These are phyloP conservation scores for Dendronephthya gigantea DNA, from an alignment of 64 coral and sea anemone genomes.

Conservation along the genomic window DNA sequence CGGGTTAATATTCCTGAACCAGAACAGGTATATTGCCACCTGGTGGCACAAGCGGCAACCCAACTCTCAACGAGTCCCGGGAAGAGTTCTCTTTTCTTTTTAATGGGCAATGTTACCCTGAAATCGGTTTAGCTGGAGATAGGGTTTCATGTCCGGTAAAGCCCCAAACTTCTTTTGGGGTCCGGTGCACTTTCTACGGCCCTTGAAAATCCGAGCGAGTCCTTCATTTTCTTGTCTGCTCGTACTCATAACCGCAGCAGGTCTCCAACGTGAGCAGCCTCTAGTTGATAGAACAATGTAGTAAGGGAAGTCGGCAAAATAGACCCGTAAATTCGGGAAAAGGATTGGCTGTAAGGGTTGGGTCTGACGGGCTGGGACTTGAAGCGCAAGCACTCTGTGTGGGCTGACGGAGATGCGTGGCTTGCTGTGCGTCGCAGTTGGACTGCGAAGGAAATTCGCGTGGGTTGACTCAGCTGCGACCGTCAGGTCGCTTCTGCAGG, in stretches of 20 bases:
- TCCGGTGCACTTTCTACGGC: background rate
- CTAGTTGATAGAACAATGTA: too few species aligned
- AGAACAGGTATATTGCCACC: conserved; percentile 3
- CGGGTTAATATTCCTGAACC: conserved; percentile 16
- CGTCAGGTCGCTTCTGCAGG: background rate
- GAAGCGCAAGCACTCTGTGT: background rate
- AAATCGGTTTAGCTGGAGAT: too few species aligned
- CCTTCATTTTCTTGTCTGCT: background rate
- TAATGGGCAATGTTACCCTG: background rate
- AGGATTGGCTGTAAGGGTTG: conserved; percentile 12
- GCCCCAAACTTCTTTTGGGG: too few species aligned
- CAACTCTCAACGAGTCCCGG: background rate
- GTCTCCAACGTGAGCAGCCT: background rate
- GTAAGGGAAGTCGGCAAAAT: background rate
- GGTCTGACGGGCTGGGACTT: background rate
- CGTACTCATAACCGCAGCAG: conserved; percentile 13
- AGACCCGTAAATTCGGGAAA: conserved; percentile 9
- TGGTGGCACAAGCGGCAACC: background rate
- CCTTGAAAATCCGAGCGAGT: conserved; percentile 9
- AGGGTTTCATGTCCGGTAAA: too few species aligned
- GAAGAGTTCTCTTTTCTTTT: conserved; percentile 11
- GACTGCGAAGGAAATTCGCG: background rate
- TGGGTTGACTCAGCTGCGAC: background rate
- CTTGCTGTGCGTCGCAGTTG: background rate
- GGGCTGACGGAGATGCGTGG: background rate